phyloP scores from a whole-genome alignment of 1,140 invertebrate species.

The Tetraneura akinire region DNA sequence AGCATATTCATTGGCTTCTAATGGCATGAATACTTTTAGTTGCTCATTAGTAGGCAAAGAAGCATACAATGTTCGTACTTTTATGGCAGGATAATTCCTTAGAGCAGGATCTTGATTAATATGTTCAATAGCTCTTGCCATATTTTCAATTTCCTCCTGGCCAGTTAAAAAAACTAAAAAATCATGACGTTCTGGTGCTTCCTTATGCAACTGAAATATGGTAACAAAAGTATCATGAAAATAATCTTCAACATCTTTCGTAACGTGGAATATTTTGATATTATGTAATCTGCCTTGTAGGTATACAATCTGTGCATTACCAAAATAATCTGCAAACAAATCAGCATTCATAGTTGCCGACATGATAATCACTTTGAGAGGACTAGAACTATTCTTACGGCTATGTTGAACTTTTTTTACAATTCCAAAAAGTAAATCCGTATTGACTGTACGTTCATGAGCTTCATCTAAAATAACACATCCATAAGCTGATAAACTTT shows the following conservation, averaged over 20 bases:
- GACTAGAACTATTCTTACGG: conserved; percentile 65
- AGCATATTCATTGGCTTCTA: conserved; percentile 62
- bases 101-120: conserved; percentile 56
- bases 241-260: conserved; percentile 80
- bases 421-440: conserved; percentile 88
- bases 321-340: conserved; percentile 88
- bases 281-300: conserved; percentile 86
- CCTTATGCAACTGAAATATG: conserved; percentile 87
- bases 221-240: conserved; percentile 78
- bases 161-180: conserved; percentile 98
- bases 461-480: conserved; percentile 94
- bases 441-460: conserved; percentile 94
- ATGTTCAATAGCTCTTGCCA: conserved; percentile 69
- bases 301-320: conserved; percentile 81
- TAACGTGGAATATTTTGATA: conserved; percentile 77
- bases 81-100: conserved; percentile 53
- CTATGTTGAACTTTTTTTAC: conserved; percentile 77
- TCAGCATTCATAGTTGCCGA: conserved; percentile 96
- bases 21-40: conserved; percentile 74
- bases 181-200: conserved; percentile 77
- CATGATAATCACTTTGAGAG: conserved; percentile 83
- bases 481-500: conserved; percentile 73
- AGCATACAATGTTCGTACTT: conserved; percentile 73
- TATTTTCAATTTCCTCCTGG: conserved; percentile 96
- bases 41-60: conserved; percentile 77